phyloP scores from a whole-genome alignment of 2,888 invertebrate species.

The Phanerotoma sp. region DNA sequence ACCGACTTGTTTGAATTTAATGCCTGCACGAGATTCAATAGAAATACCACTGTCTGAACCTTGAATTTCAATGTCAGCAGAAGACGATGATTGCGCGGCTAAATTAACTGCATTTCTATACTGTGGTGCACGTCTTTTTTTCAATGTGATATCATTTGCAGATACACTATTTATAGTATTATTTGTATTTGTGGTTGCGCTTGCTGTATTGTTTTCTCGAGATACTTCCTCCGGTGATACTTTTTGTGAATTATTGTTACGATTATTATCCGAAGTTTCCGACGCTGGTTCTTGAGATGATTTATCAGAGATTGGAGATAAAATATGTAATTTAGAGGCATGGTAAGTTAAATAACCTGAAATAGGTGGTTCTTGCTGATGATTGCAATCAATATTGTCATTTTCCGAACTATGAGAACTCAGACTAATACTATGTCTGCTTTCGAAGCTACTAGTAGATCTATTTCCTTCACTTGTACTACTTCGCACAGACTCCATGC shows the following conservation, averaged over 20 bases:
- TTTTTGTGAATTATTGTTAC: conserved; percentile 76
- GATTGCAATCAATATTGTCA: conserved; percentile 62
- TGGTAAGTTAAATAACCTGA: conserved; percentile 72
- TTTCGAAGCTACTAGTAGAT: conserved; percentile 83
- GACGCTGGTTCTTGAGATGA: conserved; percentile 85
- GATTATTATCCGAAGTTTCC: conserved; percentile 79
- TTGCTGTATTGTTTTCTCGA: conserved; percentile 52
- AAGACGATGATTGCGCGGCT: conserved; percentile 66
- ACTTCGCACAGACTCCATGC: conserved; percentile 84
- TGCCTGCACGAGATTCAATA: conserved; percentile 78
- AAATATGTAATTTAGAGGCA: conserved; percentile 76
- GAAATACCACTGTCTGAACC: conserved; percentile 89
- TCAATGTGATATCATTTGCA: conserved; percentile 55
- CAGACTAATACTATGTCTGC: conserved; percentile 78
- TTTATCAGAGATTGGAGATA: conserved; percentile 88
- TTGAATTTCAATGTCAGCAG: conserved; percentile 74
- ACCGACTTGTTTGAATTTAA: conserved; percentile 68
- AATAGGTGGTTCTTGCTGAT: conserved; percentile 59
- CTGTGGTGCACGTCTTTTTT: conserved; percentile 68
- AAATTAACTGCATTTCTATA: conserved; percentile 76
- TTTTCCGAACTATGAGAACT: conserved; percentile 87
- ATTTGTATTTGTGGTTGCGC: conserved; percentile 44
- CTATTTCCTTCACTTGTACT: conserved; percentile 86
- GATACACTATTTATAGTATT: conserved; percentile 42
- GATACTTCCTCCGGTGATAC: conserved; percentile 70